These are phyloP conservation scores for Pseudochirops corinnae DNA, from an alignment of 2,797 vertebrate species.

Conservation along the genomic window DNA sequence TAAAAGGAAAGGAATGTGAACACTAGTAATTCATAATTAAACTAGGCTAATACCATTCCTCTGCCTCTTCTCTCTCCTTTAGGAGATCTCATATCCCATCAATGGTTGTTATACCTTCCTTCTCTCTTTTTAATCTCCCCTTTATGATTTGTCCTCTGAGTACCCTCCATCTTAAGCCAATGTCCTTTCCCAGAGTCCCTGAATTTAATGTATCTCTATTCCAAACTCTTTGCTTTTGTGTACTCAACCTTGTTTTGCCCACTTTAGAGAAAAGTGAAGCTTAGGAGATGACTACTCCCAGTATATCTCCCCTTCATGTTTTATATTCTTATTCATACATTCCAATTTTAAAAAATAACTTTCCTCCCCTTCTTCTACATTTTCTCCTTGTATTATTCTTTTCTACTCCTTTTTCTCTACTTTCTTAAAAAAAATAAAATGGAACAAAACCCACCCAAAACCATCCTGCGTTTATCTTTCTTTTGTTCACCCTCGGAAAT, in stretches of 20 bases:
- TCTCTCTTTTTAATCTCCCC: neutral
- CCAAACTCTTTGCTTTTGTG: no score
- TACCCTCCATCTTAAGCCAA: no score
- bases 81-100: neutral
- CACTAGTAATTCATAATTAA: neutral
- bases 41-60: neutral
- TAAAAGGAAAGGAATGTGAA: neutral
- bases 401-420: neutral
- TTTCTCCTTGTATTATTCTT: neutral
- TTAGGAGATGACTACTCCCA: neutral
- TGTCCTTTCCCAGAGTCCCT: no score
- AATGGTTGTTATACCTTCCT: neutral
- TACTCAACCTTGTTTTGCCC: neutral
- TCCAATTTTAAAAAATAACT: neutral
- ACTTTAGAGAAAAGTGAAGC: neutral
- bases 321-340: neutral
- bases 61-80: neutral
- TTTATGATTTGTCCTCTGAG: neutral
- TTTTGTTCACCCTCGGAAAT: no score
- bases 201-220: no score
- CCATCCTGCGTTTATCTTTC: no score
- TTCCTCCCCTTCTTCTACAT: neutral
- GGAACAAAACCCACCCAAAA: no score
- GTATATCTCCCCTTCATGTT: neutral
- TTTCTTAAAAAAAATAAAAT: no score